Evolutionary conservation across 2,888 invertebrate genomes (phyloP).

Genomic region (Oscheius sp.): DNA sequence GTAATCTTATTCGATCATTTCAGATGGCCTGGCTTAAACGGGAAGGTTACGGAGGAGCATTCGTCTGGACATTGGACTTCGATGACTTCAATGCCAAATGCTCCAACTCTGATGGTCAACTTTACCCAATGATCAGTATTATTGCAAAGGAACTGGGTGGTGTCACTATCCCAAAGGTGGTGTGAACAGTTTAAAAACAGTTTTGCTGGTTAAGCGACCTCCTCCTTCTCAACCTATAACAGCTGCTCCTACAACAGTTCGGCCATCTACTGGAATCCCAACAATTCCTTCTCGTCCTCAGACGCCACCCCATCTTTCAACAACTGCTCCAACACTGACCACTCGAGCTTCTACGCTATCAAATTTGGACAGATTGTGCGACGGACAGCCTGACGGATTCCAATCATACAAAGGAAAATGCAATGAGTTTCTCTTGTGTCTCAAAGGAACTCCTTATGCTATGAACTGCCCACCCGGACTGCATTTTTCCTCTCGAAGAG

Average conservation of each 20-base stretch:
- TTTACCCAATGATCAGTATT: constrained; percentile 70
- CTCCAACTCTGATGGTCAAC: constrained; percentile 59
- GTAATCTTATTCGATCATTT: neutral
- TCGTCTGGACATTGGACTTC: constrained; percentile 73
- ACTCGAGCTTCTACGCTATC: constrained; percentile 29
- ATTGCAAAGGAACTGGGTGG: constrained; percentile 69
- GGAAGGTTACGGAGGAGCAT: constrained; percentile 71
- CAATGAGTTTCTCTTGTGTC: constrained; percentile 61
- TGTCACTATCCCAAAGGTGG: constrained; percentile 53
- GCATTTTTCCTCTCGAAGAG: constrained; percentile 57
- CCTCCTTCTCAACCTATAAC: constrained; percentile 37
- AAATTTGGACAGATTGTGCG: constrained; percentile 44
- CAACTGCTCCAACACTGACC: constrained; percentile 11
- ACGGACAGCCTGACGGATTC: constrained; percentile 63
- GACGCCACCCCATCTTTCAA: constrained; percentile 38
- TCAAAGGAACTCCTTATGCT: constrained; percentile 49
- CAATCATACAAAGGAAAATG: constrained; percentile 50
- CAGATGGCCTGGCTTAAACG: constrained; percentile 65
- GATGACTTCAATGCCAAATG: constrained; percentile 73
- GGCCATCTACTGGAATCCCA: constrained; percentile 38
- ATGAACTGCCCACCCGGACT: constrained; percentile 64
- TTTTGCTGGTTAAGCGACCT: constrained; percentile 13
- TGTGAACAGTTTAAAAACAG: neutral
- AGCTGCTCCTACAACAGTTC: constrained; percentile 14
- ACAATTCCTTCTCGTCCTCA: constrained; percentile 35